These are phyloP conservation scores for Drepana arcuata DNA, from an alignment of 1,140 invertebrate genomes.

Conservation along the genomic window DNA sequence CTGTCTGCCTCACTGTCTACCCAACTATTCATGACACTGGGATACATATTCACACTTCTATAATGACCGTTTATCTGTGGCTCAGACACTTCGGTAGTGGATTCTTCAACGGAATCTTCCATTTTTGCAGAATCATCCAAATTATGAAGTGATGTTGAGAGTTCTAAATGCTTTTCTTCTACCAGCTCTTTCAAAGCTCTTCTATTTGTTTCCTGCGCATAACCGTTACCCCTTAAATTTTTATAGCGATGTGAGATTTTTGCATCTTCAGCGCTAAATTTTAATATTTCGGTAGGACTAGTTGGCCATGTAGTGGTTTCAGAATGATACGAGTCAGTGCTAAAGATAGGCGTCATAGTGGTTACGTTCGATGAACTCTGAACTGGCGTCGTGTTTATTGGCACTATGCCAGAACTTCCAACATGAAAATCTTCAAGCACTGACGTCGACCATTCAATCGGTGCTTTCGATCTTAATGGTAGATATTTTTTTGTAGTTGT, in stretches of 20 bases:
- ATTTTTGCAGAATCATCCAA: too few species aligned
- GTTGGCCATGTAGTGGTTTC: slow-evolving; percentile 19
- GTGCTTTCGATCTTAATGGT: slow-evolving; percentile 13
- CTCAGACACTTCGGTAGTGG: slow-evolving; percentile 30
- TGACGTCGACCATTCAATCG: slow-evolving; percentile 19
- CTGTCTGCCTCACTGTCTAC: slow-evolving; percentile 39
- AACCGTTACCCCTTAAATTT: slow-evolving; percentile 14
- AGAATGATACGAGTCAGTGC: slow-evolving; percentile 13
- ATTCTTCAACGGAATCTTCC: slow-evolving; percentile 13
- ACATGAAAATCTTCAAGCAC: slow-evolving; percentile 54
- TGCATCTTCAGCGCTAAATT: slow-evolving; percentile 54
- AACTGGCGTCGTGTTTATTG: slow-evolving; percentile 19
- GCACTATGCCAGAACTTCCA: slow-evolving; percentile 51
- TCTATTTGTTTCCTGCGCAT: slow-evolving; percentile 6
- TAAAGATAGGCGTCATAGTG: slow-evolving; percentile 24
- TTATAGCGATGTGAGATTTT: slow-evolving; percentile 48
- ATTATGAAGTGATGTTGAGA: too few species aligned
- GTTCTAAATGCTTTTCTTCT: too few species aligned
- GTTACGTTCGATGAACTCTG: slow-evolving; percentile 20
- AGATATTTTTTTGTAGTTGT: slow-evolving; percentile 5
- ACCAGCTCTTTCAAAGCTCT: slow-evolving; percentile 15
- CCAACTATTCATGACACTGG: slow-evolving; percentile 22
- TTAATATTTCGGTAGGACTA: slow-evolving; percentile 40
- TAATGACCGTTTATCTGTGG: slow-evolving; percentile 58
- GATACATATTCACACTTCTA: slow-evolving; percentile 34